phyloP scores from a whole-genome alignment of 2,888 invertebrate genomes.

The Altica lythri region DNA sequence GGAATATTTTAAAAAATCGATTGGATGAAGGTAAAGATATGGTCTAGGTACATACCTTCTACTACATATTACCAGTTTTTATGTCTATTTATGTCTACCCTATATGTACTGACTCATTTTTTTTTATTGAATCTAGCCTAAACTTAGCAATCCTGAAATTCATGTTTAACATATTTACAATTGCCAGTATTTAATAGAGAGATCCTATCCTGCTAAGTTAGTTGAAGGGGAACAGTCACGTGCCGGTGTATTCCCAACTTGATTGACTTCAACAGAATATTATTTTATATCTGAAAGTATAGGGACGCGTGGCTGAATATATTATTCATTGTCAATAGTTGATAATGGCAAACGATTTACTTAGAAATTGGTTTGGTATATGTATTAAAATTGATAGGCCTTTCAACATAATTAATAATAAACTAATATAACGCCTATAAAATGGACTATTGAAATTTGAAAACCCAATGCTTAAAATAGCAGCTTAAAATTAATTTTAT shows the following conservation, averaged over 20 bases:
- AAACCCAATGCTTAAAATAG: too few species aligned
- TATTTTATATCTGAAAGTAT: constrained; percentile 13
- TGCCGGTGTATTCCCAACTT: constrained; percentile 14
- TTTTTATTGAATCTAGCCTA: neutral
- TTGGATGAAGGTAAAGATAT: too few species aligned
- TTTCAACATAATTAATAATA: too few species aligned
- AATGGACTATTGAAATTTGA: too few species aligned
- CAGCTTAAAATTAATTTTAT: too few species aligned
- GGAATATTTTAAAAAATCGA: too few species aligned
- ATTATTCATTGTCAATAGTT: constrained; percentile 10
- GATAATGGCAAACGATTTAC: neutral
- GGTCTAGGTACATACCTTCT: neutral
- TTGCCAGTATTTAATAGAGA: too few species aligned
- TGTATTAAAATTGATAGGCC: neutral
- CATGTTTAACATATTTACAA: too few species aligned
- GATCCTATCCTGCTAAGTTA: too few species aligned
- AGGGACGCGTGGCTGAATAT: neutral
- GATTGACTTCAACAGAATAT: constrained; percentile 18
- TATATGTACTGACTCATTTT: neutral
- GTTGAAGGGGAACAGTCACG: constrained; percentile 6
- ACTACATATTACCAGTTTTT: neutral
- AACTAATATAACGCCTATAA: too few species aligned
- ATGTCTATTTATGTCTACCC: neutral
- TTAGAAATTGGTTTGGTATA: neutral
- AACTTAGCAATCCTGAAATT: too few species aligned